Evolutionary conservation across 2,888 invertebrate genomes (phyloP).

Genomic region (Molanna angustata): DNA sequence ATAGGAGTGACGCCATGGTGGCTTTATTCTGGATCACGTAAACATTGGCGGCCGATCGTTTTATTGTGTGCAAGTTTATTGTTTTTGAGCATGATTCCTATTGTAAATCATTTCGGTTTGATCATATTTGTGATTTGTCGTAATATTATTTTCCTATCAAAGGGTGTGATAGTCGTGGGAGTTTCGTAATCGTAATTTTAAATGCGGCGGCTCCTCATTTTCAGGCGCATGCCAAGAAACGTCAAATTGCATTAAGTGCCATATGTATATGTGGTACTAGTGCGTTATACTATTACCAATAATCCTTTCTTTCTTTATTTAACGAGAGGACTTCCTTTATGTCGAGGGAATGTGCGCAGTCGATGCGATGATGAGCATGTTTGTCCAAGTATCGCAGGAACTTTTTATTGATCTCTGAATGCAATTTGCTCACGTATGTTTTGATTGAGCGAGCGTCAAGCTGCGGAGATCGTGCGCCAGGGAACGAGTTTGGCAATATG

Average conservation of each 20-base stretch:
- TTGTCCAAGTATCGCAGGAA: conserved; percentile 14
- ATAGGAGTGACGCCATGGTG: conserved; percentile 62
- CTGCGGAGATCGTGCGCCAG: too few species aligned
- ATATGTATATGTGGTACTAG: too few species aligned
- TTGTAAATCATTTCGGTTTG: conserved; percentile 4
- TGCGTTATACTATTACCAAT: too few species aligned
- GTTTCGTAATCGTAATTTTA: conserved; percentile 44
- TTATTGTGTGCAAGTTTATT: conserved; percentile 20
- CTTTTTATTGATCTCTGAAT: conserved; percentile 19
- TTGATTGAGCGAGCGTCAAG: conserved; percentile 9
- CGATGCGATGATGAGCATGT: too few species aligned
- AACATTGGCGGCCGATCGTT: conserved; percentile 40
- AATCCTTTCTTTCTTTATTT: too few species aligned
- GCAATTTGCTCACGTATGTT: conserved; percentile 22
- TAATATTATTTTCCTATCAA: background rate
- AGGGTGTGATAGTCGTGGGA: conserved; percentile 8
- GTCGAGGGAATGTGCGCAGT: too few species aligned
- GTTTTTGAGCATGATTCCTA: conserved; percentile 11
- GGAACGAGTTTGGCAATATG: too few species aligned
- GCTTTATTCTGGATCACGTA: conserved; percentile 64
- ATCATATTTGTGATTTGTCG: conserved; percentile 3
- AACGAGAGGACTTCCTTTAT: too few species aligned
- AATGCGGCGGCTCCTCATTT: conserved; percentile 50
- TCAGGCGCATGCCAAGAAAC: conserved; percentile 54
- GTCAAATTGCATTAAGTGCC: conserved; percentile 47